Percentiles rank a stretch among this genome's conserved stretches.
Evolutionary conservation across 2,888 invertebrate species (phyloP).

Genomic region (Polydrusus pterygomalis): DNA sequence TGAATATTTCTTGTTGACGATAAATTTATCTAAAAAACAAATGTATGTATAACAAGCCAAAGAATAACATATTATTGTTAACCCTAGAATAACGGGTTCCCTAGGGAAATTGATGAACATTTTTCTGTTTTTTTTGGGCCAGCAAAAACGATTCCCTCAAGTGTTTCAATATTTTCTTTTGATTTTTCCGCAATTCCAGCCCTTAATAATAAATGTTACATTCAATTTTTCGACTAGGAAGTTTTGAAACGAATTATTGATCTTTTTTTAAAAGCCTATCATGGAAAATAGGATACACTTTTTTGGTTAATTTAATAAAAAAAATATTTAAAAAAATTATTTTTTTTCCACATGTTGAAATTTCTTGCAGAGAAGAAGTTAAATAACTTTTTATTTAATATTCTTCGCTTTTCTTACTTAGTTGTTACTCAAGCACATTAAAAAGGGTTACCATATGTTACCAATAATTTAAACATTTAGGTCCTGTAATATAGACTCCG

Average conservation of each 20-base stretch:
- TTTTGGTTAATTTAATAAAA: too few relatives aligned
- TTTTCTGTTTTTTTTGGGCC: constrained; percentile 2
- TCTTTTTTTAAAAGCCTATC: not conserved
- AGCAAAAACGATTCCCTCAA: constrained; percentile 27
- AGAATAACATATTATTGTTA: constrained; percentile 9
- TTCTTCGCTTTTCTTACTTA: too few relatives aligned
- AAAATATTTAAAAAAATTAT: too few relatives aligned
- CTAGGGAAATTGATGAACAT: constrained; percentile 18
- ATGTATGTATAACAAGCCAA: constrained; percentile 1
- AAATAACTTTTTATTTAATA: too few relatives aligned
- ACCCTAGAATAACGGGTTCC: not conserved
- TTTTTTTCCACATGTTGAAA: too few relatives aligned
- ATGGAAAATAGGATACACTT: not conserved
- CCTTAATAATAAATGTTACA: constrained; percentile 33
- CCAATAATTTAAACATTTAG: too few relatives aligned
- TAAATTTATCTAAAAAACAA: not conserved
- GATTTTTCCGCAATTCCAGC: constrained; percentile 22
- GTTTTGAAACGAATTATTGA: not conserved
- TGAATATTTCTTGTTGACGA: too few relatives aligned
- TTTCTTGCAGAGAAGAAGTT: too few relatives aligned
- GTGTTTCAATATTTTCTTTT: constrained; percentile 35
- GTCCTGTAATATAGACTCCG: too few relatives aligned
- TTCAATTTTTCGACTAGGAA: constrained; percentile 20
- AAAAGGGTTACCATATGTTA: too few relatives aligned
- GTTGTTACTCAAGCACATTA: too few relatives aligned